phyloP scores from a whole-genome alignment of 2,113 vertebrate species.

The Calonectris borealis region DNA sequence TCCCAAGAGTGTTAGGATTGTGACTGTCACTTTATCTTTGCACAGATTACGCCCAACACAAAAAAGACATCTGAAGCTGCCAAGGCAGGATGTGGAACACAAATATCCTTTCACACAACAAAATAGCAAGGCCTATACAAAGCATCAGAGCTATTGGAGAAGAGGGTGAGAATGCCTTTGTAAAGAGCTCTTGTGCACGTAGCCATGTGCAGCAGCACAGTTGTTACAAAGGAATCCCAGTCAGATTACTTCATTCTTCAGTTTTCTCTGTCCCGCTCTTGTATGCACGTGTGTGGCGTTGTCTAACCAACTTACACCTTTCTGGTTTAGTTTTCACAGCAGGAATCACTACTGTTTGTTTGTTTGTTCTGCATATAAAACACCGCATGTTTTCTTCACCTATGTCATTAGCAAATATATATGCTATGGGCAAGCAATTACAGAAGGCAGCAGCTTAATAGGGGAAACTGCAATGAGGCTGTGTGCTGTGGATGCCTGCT shows the following conservation, averaged over 20 bases:
- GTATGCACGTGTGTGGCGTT: neutral
- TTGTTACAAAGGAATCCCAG: neutral
- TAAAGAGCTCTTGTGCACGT: neutral
- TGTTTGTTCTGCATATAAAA: neutral
- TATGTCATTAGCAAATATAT: neutral
- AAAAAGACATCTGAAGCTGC: neutral
- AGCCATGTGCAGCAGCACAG: neutral
- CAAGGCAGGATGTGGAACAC: neutral
- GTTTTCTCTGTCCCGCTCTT: neutral
- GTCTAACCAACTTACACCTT: neutral
- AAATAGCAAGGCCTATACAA: neutral
- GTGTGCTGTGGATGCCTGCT: neutral
- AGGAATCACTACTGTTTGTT: neutral
- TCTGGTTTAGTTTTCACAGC: neutral
- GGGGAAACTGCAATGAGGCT: neutral
- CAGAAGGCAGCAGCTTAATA: neutral
- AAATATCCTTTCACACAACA: neutral
- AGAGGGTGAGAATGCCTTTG: neutral
- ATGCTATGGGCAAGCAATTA: neutral
- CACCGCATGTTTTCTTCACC: neutral
- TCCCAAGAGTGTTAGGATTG: neutral
- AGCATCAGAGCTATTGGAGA: neutral
- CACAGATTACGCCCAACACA: neutral
- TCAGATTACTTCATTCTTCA: neutral
- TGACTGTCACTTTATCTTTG: neutral